Evolutionary conservation across 2,888 invertebrate genomes (phyloP), one percentile per base, ranked within the genome.

Genomic region (Dascillus cervinus): DNA sequence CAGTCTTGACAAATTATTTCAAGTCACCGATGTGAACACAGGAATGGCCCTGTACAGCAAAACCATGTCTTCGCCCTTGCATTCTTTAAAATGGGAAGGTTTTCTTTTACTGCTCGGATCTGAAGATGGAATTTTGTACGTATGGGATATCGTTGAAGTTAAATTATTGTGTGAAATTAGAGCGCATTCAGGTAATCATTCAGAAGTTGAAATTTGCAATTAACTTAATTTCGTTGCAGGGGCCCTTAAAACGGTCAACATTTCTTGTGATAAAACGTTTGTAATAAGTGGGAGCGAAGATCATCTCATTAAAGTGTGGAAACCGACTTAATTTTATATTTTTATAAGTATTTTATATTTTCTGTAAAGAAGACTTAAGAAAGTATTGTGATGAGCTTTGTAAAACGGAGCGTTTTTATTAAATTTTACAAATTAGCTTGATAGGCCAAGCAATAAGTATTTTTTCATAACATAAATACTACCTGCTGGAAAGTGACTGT

Each of bases 241-340:
- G 14, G 29, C 31, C 6, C 13, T 35, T 9, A 29, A 17, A 20
- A 20, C 19, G 32, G 43, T 64, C 51, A 65, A 74, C 60, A 64
- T 73, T 50, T 64, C 70, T 24, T 45, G 61, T 54, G 59, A 77
- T 59, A 66, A 73, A 62, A 58, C 65, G 62, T 60, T 68, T 28
- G 60, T 77, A 29, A 71, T 75, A 29, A 82, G 79, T 12, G 81
- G 79, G 21, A 76, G 81, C 40, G 73, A 74, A 42, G 84, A 85
- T 56, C 75, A 70, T 52, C 69, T 73, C 43, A 71, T 84, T 22
- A 75, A 80, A 57, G 66, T 82, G 25, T 84, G 84, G 84, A 65
- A 67, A 42, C 58, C 62, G n/a, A 25, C 11, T 12, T 38, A 29
- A 20, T 11, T 11, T 9, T 29, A 15, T 15, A 19, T 4, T 3